Conservation (phyloP, 1,140 invertebrate species). For the Atta texana region DNA sequence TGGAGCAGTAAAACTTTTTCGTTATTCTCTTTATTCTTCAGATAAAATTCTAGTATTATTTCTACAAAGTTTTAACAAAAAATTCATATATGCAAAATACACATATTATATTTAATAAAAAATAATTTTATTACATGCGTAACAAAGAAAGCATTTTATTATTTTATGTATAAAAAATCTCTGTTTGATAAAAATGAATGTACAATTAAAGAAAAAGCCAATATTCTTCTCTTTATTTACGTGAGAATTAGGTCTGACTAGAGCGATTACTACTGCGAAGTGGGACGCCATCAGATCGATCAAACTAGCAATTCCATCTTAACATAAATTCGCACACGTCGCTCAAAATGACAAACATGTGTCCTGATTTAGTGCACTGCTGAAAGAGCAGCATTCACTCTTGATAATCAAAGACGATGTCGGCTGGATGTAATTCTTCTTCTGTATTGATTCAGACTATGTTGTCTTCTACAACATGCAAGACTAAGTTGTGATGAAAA, state of each 20-base stretch:
- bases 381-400: constrained; percentile 34
- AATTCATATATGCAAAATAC: background rate
- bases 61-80: background rate
- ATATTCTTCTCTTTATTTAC: background rate
- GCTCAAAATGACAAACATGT: constrained; percentile 42
- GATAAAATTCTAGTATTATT: background rate
- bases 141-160: background rate
- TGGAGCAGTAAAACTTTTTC: background rate
- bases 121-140: background rate
- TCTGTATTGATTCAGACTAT: background rate
- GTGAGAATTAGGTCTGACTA: background rate
- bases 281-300: background rate
- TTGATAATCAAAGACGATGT: constrained; percentile 44
- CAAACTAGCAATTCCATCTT: constrained; percentile 33
- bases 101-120: background rate
- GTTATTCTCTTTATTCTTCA: background rate
- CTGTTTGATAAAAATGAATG: too few relatives aligned
- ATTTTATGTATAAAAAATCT: background rate
- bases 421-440: background rate
- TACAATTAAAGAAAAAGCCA: background rate
- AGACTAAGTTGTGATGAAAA: background rate
- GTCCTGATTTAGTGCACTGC: constrained; percentile 31
- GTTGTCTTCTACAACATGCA: background rate
- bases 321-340: constrained; percentile 53
- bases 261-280: background rate